Conservation (phyloP, 2,113 vertebrate species). For the Nansenia antarctica region DNA sequence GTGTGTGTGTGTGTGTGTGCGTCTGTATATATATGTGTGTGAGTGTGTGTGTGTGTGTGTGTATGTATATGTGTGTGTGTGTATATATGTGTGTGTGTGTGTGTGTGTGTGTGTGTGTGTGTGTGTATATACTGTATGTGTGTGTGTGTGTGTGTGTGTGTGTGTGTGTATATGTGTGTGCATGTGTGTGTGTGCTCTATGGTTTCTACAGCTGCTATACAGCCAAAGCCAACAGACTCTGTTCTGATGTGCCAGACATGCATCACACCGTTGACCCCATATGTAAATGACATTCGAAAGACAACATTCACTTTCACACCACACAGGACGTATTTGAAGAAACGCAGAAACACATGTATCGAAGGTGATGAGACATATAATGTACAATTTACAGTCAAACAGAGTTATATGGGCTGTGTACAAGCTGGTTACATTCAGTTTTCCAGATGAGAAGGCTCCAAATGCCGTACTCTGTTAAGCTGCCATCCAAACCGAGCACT, state of each 20-base stretch:
- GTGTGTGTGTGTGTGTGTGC: neutral
- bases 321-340: neutral
- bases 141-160: neutral
- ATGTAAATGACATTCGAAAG: neutral
- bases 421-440: neutral
- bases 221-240: neutral
- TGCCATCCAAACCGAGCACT: neutral
- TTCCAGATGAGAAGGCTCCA: neutral
- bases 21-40: neutral
- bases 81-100: neutral
- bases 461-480: neutral
- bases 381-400: too few species aligned
- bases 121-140: neutral
- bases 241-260: neutral
- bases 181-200: neutral
- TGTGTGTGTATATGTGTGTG: constrained; percentile 13
- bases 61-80: neutral
- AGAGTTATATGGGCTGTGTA: neutral
- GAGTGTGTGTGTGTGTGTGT: neutral
- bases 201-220: neutral
- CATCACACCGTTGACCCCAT: neutral
- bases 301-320: neutral
- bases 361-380: neutral
- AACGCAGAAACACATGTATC: neutral
- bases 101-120: neutral